Base-by-base conservation (phyloP, 2,113 vertebrate species). In the Sorex araneus region DNA sequence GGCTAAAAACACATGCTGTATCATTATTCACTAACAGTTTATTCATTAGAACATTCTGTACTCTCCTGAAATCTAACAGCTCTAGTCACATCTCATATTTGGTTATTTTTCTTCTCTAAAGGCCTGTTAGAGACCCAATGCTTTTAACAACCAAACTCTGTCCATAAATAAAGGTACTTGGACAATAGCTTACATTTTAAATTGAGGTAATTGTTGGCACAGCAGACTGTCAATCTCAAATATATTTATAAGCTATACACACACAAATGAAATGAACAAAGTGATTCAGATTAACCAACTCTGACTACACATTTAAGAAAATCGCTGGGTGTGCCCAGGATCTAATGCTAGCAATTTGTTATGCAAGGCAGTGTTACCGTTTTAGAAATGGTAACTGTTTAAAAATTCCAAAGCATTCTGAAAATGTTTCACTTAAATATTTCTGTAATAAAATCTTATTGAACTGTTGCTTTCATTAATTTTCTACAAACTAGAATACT, bases 391-490 rank as follows among this genome's bases (percentile, higher is more conserved):
- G 28, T 77, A 97, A 97, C 96, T 94, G 91, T 75, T 98, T 97
- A 96, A 97, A 97, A 97, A 97, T 93, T 96, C 97, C 28, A 23
- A 97, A 93, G 94, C 95, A 94, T 97, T 96, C 96, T 94, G 95
- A 95, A 97, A 97, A 96, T 90, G 94, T 96, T 98, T 97, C 95
- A 91, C 90, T 97, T 98, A 97, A 98, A 97, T 78, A 97, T 97
- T 97, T 93, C 94, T 97, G 97, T 95, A 97, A 97, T 97, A 97
- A 97, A 97, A 97, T 97, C 97, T 96, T 95, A 96, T 79, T 97
- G 95, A 97, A 97, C 94, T 97, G 95, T 96, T 97, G 96, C 94
- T 97, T 97, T 96, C 96, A 97, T 97, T 98, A 97, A 97, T 98
- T 98, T 98, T 97, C 96, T 97, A 94, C 93, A 97, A 94, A 89